Base-by-base conservation (phyloP, 2,113 vertebrate species). In the Phalacrocorax carbo region DNA sequence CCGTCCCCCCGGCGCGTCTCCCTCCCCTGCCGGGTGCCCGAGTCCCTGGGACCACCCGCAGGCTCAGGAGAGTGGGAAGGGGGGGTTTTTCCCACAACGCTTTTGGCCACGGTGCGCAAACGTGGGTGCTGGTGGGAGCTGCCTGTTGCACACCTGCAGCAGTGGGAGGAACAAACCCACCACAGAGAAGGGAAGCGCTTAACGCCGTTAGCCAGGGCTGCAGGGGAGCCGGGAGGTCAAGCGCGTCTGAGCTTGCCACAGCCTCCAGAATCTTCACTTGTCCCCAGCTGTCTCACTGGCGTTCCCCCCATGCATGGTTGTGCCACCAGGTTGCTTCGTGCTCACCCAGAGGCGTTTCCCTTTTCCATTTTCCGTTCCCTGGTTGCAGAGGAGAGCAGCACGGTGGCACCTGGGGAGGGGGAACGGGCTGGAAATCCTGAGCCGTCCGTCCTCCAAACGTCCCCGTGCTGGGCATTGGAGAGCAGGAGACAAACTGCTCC, bases 51-150 rank as follows among this genome's bases (percentile, higher is more conserved):
- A 48, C 27, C 57, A n/a, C 25, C 30, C 2, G 0, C 11, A 9
- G 36, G 69, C 26, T 42, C 30, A 10, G 71, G 26, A 19, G 5
- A 12, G 22, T 3, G 7, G 55, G 66, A 9, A 48, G 3, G 5
- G 16, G 6, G 14, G 5, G 3, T 7, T 38, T 38, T 51, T 38
- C 51, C 26, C 26, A 1, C 0, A 0, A 0, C 30, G 44, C 3
- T 92, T 87, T 40, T 51, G 60, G 40, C 78, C 1, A 1, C 4
- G 20, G 4, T 57, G 52, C 51, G 71, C 3, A 6, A n/a, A 29
- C 2, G 3, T 36, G 69, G 38, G 25, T n/a, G 69, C 40, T 3
- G 15, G 40, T 69, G 61, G 93, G 81, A 71, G 84, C 51, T 89
- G 70, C 80, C 21, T 61, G n/a, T 38, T 42, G 30, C 48, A 42